Conservation (phyloP, 30 jellyfish, hydroid and myxozoan genomes). For the Clytia hemisphaerica region DNA sequence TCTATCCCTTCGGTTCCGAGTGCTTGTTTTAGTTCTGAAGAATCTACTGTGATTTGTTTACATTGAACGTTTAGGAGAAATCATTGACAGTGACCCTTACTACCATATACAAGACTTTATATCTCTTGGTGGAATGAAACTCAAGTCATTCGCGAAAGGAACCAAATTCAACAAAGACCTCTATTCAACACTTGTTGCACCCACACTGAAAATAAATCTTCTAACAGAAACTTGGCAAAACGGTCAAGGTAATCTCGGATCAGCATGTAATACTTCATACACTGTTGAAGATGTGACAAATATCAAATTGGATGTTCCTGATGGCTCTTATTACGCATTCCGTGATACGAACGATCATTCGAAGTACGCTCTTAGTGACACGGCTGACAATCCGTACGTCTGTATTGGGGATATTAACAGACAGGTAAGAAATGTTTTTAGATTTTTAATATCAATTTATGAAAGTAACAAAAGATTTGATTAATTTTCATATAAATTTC, state of each 20-base stretch:
- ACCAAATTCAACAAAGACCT: conserved; percentile 52
- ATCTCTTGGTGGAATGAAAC: conserved; percentile 54
- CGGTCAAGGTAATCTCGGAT: conserved; percentile 51
- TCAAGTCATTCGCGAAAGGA: conserved; percentile 59
- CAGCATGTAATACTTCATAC: conserved; percentile 46
- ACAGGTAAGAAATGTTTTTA: too few relatives aligned
- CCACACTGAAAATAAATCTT: conserved; percentile 41
- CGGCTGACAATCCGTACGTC: conserved; percentile 53
- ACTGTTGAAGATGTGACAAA: conserved; percentile 56
- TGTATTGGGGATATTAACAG: conserved; percentile 96
- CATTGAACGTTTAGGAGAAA: too few relatives aligned
- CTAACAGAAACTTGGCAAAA: conserved; percentile 96
- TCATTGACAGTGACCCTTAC: too few relatives aligned
- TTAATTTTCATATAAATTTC: too few relatives aligned
- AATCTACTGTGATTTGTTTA: too few relatives aligned
- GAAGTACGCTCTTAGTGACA: conserved; percentile 56
- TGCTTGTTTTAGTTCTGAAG: too few relatives aligned
- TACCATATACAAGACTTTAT: too few relatives aligned
- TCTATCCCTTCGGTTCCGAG: too few relatives aligned
- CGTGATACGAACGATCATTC: conserved; percentile 74
- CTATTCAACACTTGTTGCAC: conserved; percentile 76
- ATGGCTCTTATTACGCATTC: too few relatives aligned
- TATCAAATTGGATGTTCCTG: not conserved
- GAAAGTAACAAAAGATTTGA: too few relatives aligned
- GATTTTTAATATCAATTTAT: too few relatives aligned